phyloP scores from a whole-genome alignment of 2,888 invertebrate genomes.

The Peribatodes rhomboidaria region DNA sequence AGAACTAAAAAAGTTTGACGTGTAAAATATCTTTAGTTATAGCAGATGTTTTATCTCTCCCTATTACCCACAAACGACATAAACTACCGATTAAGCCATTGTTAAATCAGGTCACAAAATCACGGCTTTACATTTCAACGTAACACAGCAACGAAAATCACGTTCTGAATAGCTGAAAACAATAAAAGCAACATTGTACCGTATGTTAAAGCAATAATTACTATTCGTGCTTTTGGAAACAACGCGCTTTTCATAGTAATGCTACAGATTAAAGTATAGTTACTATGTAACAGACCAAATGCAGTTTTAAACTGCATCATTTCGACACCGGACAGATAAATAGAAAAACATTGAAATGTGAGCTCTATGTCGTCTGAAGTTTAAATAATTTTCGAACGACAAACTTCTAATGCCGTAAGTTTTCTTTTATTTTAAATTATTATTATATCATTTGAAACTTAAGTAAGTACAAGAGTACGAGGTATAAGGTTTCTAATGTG shows the following conservation, averaged over 20 bases:
- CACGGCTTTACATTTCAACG: slow-evolving; percentile 31
- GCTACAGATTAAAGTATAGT: slow-evolving; percentile 5
- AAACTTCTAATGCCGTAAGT: no score
- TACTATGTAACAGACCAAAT: neutral
- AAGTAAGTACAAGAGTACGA: no score
- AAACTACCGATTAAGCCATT: slow-evolving; percentile 6
- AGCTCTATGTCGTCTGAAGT: neutral
- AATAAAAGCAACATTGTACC: slow-evolving; percentile 58
- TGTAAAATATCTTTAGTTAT: neutral
- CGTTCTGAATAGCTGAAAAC: slow-evolving; percentile 46
- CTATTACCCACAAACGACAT: neutral
- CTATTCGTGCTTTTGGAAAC: slow-evolving; percentile 63
- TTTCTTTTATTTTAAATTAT: no score
- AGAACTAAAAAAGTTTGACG: no score
- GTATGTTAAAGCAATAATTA: slow-evolving; percentile 62
- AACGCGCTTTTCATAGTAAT: slow-evolving; percentile 67
- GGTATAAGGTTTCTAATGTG: no score
- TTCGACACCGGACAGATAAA: neutral
- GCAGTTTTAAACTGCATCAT: neutral
- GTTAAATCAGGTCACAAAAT: slow-evolving; percentile 32
- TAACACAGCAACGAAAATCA: slow-evolving; percentile 50
- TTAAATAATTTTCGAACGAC: neutral
- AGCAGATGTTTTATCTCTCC: neutral
- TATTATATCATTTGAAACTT: no score
- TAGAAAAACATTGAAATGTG: neutral